Percentiles rank a stretch among this genome's conserved stretches.
phyloP scores from a whole-genome alignment of 2,113 vertebrate species.

The Oryzias curvinotus region DNA sequence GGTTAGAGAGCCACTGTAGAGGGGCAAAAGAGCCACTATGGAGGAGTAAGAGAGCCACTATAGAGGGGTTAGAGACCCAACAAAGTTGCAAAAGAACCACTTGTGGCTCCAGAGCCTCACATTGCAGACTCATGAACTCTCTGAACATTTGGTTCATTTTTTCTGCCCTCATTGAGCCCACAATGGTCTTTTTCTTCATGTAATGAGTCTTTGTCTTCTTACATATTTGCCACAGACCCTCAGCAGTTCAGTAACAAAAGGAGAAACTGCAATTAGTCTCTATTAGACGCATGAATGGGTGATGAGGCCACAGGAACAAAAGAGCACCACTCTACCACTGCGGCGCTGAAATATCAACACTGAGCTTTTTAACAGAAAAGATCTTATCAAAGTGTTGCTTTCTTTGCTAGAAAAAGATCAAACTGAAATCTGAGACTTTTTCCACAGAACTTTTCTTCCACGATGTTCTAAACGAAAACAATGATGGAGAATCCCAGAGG shows the following conservation, averaged over 20 bases:
- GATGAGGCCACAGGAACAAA: conserved; percentile 35
- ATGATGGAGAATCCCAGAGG: too few species aligned
- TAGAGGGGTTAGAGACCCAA: neutral
- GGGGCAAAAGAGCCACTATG: too few species aligned
- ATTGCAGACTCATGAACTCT: neutral
- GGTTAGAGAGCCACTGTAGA: too few species aligned
- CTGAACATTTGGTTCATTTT: conserved; percentile 2
- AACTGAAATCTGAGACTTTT: too few species aligned
- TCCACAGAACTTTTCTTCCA: too few species aligned
- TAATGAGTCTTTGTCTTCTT: conserved; percentile 51
- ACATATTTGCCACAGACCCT: conserved; percentile 7
- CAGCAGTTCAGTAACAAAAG: neutral
- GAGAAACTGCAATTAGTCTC: conserved; percentile 51
- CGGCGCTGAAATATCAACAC: neutral
- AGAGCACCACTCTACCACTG: neutral
- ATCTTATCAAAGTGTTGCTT: neutral
- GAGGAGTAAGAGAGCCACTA: too few species aligned
- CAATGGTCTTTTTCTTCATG: conserved; percentile 51
- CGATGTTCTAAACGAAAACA: too few species aligned
- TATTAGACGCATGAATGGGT: conserved; percentile 60
- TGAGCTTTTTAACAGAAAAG: neutral
- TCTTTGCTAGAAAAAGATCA: too few species aligned
- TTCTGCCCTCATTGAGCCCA: conserved; percentile 10
- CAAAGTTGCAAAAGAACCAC: neutral
- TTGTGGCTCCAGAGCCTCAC: too few species aligned